Percentiles rank a stretch among this genome's conserved stretches.
Evolutionary conservation across 2,888 invertebrate genomes (phyloP).

Genomic region (Diploptera punctata): DNA sequence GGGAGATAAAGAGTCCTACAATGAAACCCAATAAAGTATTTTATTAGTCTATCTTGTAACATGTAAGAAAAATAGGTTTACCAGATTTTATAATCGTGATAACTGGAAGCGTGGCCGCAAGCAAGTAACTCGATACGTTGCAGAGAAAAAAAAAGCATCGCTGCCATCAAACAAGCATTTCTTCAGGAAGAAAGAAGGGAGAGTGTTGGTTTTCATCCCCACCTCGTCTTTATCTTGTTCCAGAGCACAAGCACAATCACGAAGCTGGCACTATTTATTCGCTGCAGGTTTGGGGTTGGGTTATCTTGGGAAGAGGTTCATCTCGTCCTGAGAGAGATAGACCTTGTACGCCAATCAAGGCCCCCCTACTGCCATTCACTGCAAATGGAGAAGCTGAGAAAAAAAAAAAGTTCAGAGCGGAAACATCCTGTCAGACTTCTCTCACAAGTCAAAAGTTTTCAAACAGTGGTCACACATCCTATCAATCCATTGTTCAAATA

Average conservation of each 20-base stretch:
- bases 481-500: too few species aligned
- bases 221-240: conserved; percentile 7
- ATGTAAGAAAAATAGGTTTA: neutral
- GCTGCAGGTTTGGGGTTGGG: neutral
- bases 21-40: conserved; percentile 5
- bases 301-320: conserved; percentile 12
- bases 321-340: neutral
- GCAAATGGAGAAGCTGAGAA: conserved; percentile 10
- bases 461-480: neutral
- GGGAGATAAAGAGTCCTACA: neutral
- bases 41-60: conserved; percentile 3
- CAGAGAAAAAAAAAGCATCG: neutral
- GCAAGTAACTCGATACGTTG: neutral
- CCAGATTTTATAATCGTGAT: neutral
- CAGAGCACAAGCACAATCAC: conserved; percentile 20
- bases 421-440: neutral
- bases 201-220: neutral
- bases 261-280: conserved; percentile 15
- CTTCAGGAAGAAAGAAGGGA: neutral
- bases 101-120: conserved; percentile 4
- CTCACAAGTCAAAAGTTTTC: neutral
- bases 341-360: conserved; percentile 23
- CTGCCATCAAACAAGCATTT: neutral
- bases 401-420: conserved; percentile 11
- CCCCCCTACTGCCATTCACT: conserved; percentile 13